Evolutionary conservation across 1,140 invertebrate species (phyloP).

Genomic region (Psilanteris sp.): DNA sequence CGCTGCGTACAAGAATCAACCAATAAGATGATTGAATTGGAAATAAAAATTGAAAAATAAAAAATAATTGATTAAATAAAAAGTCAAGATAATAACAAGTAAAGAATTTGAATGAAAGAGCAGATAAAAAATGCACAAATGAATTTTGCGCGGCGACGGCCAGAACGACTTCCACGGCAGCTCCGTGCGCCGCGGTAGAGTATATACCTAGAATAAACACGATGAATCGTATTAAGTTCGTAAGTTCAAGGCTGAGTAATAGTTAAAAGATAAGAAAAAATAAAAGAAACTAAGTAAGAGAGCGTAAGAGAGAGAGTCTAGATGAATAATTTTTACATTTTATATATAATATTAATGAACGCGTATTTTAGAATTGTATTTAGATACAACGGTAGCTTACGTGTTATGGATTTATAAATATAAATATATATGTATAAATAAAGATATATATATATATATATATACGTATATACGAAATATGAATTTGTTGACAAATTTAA

Average conservation of each 20-base stretch:
- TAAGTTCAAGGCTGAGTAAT: constrained; percentile 59
- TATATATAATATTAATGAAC: constrained; percentile 41
- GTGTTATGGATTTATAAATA: constrained; percentile 18
- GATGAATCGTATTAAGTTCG: constrained; percentile 56
- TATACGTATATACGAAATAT: constrained; percentile 4
- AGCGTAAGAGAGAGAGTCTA: constrained; percentile 32
- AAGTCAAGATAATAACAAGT: background rate
- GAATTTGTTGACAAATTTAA: constrained; percentile 27
- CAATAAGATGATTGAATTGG: too few relatives aligned
- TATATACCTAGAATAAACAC: constrained; percentile 52
- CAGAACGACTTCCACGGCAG: constrained; percentile 8
- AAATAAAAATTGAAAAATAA: background rate
- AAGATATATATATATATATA: constrained; percentile 25
- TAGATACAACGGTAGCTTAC: constrained; percentile 35
- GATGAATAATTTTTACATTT: constrained; percentile 49
- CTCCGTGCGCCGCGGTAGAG: constrained; percentile 43
- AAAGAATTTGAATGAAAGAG: background rate
- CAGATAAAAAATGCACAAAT: constrained; percentile 17
- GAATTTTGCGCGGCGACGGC: background rate
- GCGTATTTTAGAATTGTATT: constrained; percentile 56
- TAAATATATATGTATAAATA: constrained; percentile 10
- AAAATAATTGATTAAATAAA: background rate
- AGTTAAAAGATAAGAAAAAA: constrained; percentile 39
- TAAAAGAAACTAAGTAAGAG: constrained; percentile 43
- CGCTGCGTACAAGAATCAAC: background rate